These are phyloP conservation scores for Bovichtus variegatus DNA, from an alignment of 2,797 vertebrate genomes.

Conservation along the genomic window DNA sequence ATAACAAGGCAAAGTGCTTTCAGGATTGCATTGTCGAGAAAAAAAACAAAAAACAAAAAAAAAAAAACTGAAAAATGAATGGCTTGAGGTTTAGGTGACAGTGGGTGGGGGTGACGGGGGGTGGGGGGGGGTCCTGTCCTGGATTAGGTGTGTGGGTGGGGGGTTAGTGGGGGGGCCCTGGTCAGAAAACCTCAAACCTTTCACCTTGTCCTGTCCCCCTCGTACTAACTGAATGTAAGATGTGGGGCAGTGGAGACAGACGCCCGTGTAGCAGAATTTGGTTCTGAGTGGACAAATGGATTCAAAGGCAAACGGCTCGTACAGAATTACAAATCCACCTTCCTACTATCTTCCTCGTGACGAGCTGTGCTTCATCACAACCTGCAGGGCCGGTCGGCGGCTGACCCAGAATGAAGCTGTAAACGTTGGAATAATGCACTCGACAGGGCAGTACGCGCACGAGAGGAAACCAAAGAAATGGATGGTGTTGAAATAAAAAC, in stretches of 20 bases:
- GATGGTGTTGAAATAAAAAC: constrained; percentile 22
- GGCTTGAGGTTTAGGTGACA: constrained; percentile 83
- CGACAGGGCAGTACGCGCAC: constrained; percentile 62
- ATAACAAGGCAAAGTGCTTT: constrained; percentile 90
- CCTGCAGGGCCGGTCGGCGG: constrained; percentile 69
- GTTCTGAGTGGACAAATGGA: constrained; percentile 74
- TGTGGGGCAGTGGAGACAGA: constrained; percentile 69
- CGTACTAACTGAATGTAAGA: constrained; percentile 68
- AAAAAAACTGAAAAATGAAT: constrained; percentile 84
- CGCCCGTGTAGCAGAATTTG: constrained; percentile 72
- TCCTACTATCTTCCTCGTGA: constrained; percentile 46
- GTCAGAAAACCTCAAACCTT: constrained; percentile 82
- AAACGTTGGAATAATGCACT: constrained; percentile 72
- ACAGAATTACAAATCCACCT: constrained; percentile 74
- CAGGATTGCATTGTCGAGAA: constrained; percentile 89
- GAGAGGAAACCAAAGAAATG: constrained; percentile 47
- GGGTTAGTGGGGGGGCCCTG: constrained; percentile 38
- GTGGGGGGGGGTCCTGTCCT: constrained; percentile 68
- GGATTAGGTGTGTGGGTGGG: constrained; percentile 47
- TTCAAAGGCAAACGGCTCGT: constrained; percentile 76
- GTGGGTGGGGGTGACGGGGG: constrained; percentile 33
- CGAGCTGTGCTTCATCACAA: constrained; percentile 71
- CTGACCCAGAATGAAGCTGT: constrained; percentile 79
- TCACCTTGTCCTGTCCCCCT: constrained; percentile 77
- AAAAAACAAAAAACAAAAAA: constrained; percentile 70